Evolutionary conservation across 2,888 invertebrate genomes (phyloP), one percentile per base, ranked within the genome.

Genomic region (Drosophila ochracea): DNA sequence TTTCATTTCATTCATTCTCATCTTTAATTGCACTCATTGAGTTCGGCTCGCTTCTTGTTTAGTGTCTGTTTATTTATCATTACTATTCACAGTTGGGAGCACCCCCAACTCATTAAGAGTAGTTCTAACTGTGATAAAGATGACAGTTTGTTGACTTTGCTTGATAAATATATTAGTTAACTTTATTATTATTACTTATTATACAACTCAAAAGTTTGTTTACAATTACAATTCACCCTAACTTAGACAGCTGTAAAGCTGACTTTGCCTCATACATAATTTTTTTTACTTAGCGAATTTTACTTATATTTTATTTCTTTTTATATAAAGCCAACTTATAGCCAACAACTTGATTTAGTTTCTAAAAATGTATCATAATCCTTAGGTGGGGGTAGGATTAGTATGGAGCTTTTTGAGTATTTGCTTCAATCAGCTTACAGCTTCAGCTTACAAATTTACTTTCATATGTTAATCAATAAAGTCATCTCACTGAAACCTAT

Each of bases 1-100:
- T 75, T 86, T 84, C 78, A 84, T 75, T 86, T 84, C 70, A 82
- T 85, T 82, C 84, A 86, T 82, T 80, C 72, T 80, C 72, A 71
- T 57, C 59, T 84, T 82, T 84, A 86, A 86, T 86, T 84, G 84
- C 87, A 69, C 63, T 72, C 78, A 77, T 68, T 82, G 72, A 47
- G 57, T 33, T 52, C 49, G 43, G 52, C 30, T 68, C 60, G 47
- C 21, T 64, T 7, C 6, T 13, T 39, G 35, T 66, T 64, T 50
- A 78, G 55, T 66, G 10, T 52, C n/a, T 63, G 60, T 47, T 25
- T 53, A 47, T 68, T 70, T 43, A 65, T 54, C 60, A 61, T 61
- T 41, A 43, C 41, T 57, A 65, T 65, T 70, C 58, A 76, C 25
- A 41, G 11, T 67, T 47, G 16, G 16, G 16, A 47, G 50, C 16